Evolutionary conservation across 2,113 vertebrate species (phyloP).

Genomic region (Sardina pilchardus): DNA sequence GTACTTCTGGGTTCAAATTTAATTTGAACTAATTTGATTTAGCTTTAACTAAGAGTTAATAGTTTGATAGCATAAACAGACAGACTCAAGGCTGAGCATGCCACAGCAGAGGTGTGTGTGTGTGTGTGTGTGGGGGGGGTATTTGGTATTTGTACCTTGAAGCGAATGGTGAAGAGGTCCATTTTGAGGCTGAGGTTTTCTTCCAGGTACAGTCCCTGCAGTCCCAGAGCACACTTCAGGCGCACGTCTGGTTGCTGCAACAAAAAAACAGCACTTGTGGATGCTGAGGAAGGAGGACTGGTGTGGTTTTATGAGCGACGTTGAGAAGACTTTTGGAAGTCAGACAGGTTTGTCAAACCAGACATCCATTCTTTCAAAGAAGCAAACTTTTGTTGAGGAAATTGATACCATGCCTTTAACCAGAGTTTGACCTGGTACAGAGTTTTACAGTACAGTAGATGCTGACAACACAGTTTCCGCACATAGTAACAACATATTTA

Average conservation of each 20-base stretch:
- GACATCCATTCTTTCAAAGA: background rate
- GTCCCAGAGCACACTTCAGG: conserved; percentile 80
- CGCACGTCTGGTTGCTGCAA: conserved; percentile 82
- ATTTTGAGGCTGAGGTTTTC: conserved; percentile 77
- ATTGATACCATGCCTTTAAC: background rate
- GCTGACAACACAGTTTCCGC: background rate
- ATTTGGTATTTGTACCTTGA: conserved; percentile 77
- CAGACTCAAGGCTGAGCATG: background rate
- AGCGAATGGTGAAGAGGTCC: conserved; percentile 86
- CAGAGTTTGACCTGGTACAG: background rate
- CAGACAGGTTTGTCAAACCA: no score
- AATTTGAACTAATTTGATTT: background rate
- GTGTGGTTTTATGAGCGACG: background rate
- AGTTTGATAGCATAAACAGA: background rate
- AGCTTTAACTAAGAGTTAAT: background rate
- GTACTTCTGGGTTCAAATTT: background rate
- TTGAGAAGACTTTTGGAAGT: background rate
- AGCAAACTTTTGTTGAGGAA: background rate
- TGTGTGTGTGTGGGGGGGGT: background rate
- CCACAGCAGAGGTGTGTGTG: background rate
- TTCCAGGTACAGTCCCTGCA: conserved; percentile 80
- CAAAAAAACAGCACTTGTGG: background rate
- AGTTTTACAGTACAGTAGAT: background rate
- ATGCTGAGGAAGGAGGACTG: background rate
- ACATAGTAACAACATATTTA: background rate